phyloP scores from a whole-genome alignment of 2,888 invertebrate species.

The Aphidoletes aphidimyza region DNA sequence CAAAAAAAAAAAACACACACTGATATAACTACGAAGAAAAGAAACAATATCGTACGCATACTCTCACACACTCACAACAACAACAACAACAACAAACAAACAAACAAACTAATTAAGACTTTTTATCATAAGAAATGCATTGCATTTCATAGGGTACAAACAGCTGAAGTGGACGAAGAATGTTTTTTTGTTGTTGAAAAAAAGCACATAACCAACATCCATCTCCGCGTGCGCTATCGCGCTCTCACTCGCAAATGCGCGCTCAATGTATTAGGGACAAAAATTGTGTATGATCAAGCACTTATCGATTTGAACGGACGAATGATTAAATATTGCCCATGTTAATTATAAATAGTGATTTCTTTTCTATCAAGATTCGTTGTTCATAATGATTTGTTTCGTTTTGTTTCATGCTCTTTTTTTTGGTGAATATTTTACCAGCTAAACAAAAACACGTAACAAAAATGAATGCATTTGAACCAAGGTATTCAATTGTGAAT shows the following conservation, averaged over 20 bases:
- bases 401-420: background rate
- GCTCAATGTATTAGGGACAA: background rate
- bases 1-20: background rate
- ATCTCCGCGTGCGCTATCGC: background rate
- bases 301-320: background rate
- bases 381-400: background rate
- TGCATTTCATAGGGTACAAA: background rate
- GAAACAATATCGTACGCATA: constrained; percentile 40
- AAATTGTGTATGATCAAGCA: constrained; percentile 20
- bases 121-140: constrained; percentile 20
- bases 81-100: background rate
- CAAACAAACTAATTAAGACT: constrained; percentile 22
- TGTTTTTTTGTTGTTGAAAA: no score
- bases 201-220: background rate
- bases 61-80: background rate
- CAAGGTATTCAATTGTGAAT: background rate
- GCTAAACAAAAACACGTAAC: background rate
- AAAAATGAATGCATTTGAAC: background rate
- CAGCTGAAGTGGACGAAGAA: background rate
- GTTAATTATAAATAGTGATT: constrained; percentile 9
- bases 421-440: background rate
- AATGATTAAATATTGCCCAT: background rate
- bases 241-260: background rate
- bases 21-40: background rate
- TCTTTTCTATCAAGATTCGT: background rate